Conservation (phyloP, 2,888 invertebrate species). For the Orchesellides sinensis region DNA sequence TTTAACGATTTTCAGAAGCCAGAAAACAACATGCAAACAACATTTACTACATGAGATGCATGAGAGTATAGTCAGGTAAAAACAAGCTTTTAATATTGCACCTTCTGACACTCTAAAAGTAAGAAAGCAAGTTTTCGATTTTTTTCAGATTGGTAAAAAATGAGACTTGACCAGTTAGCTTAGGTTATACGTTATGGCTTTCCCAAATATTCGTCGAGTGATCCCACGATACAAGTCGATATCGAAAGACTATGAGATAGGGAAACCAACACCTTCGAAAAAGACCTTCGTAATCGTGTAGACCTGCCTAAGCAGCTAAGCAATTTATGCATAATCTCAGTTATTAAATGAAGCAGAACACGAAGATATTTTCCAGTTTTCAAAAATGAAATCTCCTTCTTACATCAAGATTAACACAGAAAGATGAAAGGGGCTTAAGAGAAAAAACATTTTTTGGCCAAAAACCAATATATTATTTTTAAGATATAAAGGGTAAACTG, state of each 20-base stretch:
- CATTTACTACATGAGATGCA: constrained; percentile 15
- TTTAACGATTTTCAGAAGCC: constrained; percentile 39
- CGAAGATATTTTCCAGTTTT: constrained; percentile 48
- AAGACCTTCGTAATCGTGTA: background rate
- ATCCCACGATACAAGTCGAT: constrained; percentile 60
- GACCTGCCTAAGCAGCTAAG: background rate
- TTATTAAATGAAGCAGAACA: constrained; percentile 50
- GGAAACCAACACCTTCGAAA: constrained; percentile 27
- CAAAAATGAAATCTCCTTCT: constrained; percentile 19
- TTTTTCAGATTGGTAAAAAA: background rate
- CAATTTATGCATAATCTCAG: constrained; percentile 16
- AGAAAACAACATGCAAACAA: constrained; percentile 50
- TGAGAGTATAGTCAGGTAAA: background rate
- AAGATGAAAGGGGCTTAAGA: background rate
- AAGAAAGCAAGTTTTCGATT: constrained; percentile 46
- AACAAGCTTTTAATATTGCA: constrained; percentile 52
- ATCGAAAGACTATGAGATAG: constrained; percentile 21
- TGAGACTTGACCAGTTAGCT: constrained; percentile 30
- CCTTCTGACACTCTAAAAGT: constrained; percentile 1
- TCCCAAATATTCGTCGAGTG: constrained; percentile 1
- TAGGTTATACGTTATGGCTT: background rate
- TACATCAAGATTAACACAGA: background rate
- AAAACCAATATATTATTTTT: constrained; percentile 57
- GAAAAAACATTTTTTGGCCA: constrained; percentile 34
- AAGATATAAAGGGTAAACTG: constrained; percentile 3